Evolutionary conservation across 1,140 invertebrate species (phyloP).

Genomic region (Ptiloglossa arizonensis): DNA sequence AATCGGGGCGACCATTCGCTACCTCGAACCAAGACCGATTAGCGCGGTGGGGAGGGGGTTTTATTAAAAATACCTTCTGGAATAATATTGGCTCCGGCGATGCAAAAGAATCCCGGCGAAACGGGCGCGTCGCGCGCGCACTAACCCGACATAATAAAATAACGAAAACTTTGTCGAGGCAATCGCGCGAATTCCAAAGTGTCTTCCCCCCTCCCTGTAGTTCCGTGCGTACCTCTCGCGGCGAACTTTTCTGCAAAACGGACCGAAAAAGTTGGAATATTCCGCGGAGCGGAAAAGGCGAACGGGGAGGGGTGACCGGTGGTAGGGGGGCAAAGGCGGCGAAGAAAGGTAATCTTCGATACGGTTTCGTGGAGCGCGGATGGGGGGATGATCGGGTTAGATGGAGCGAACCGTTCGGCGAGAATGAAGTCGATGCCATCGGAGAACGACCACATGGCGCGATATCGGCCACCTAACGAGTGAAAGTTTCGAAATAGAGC

Average conservation of each 20-base stretch:
- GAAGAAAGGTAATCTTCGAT: neutral
- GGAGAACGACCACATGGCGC: conserved; percentile 22
- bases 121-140: neutral
- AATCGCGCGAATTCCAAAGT: conserved; percentile 28
- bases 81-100: neutral
- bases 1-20: no score
- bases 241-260: neutral
- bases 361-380: neutral
- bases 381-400: neutral
- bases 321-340: neutral
- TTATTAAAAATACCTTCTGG: neutral
- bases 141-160: neutral
- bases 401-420: neutral
- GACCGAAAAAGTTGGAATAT: neutral
- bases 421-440: conserved; percentile 18
- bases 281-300: neutral
- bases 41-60: neutral
- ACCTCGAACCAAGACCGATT: no score
- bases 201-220: no score
- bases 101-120: neutral
- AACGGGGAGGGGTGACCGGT: neutral
- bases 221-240: neutral
- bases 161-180: conserved; percentile 14
- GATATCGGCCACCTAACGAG: conserved; percentile 5
- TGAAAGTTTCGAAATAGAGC: conserved; percentile 42